Evolutionary conservation across 2,888 invertebrate species (phyloP).

Genomic region (Tholera decimalis): DNA sequence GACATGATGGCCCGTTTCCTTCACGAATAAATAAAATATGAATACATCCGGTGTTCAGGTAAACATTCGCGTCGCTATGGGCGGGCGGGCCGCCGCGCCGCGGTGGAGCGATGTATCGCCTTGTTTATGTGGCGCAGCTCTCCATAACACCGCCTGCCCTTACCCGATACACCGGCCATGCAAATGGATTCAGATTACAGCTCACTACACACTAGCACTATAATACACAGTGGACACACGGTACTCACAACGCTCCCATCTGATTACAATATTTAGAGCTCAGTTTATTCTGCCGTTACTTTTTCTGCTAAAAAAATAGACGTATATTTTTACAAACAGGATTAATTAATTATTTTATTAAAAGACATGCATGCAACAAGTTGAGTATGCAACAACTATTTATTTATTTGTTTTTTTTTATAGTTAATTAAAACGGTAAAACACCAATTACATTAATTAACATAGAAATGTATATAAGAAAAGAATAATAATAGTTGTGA

Average conservation of each 20-base stretch:
- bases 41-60: constrained; percentile 22
- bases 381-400: too few relatives aligned
- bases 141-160: constrained; percentile 16
- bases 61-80: neutral
- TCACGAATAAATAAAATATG: constrained; percentile 38
- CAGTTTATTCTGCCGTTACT: neutral
- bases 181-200: constrained; percentile 27
- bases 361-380: too few relatives aligned
- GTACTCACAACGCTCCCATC: constrained; percentile 9
- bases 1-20: constrained; percentile 33
- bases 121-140: constrained; percentile 39
- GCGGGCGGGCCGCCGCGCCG: neutral
- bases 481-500: too few relatives aligned
- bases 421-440: too few relatives aligned
- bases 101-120: constrained; percentile 18
- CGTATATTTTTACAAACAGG: neutral
- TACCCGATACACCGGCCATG: constrained; percentile 1
- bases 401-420: constrained; percentile 17
- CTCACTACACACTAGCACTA: constrained; percentile 6
- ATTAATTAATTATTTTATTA: constrained; percentile 10
- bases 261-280: constrained; percentile 18
- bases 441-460: too few relatives aligned
- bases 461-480: too few relatives aligned
- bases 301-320: constrained; percentile 11
- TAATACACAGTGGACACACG: neutral